These are phyloP conservation scores for Xyrichtys novacula DNA, from an alignment of 2,797 vertebrate species.

Conservation along the genomic window DNA sequence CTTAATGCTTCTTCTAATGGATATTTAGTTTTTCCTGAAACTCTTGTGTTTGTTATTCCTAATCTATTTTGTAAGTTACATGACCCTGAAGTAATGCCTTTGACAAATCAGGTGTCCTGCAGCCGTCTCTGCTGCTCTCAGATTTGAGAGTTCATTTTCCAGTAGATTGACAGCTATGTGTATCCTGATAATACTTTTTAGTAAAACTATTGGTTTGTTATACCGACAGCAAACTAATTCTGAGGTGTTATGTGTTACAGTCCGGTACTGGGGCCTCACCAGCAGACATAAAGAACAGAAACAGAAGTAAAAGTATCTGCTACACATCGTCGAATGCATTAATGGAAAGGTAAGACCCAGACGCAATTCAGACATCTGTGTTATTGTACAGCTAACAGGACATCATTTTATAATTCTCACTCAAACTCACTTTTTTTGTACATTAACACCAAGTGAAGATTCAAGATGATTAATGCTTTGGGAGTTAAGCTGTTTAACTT, in stretches of 20 bases:
- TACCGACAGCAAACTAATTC: background rate
- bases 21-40: background rate
- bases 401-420: background rate
- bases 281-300: slow-evolving; percentile 78
- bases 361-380: slow-evolving; percentile 1
- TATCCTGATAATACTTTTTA: background rate
- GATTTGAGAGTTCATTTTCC: background rate
- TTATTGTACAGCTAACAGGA: background rate
- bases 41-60: background rate
- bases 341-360: slow-evolving; percentile 88
- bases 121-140: background rate
- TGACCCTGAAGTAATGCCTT: background rate
- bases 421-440: background rate
- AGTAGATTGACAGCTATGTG: too few relatives aligned
- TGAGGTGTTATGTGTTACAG: slow-evolving; percentile 79
- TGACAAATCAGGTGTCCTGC: background rate
- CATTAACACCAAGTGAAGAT: background rate
- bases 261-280: slow-evolving; percentile 82
- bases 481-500: slow-evolving; percentile 3
- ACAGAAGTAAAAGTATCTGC: slow-evolving; percentile 86
- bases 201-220: too few relatives aligned
- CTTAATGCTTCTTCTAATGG: background rate
- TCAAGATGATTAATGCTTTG: background rate
- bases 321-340: slow-evolving; percentile 79
- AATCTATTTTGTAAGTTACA: background rate